Evolutionary conservation across 2,113 vertebrate species (phyloP), one percentile per base, ranked within the genome.

Genomic region (Lontra canadensis): DNA sequence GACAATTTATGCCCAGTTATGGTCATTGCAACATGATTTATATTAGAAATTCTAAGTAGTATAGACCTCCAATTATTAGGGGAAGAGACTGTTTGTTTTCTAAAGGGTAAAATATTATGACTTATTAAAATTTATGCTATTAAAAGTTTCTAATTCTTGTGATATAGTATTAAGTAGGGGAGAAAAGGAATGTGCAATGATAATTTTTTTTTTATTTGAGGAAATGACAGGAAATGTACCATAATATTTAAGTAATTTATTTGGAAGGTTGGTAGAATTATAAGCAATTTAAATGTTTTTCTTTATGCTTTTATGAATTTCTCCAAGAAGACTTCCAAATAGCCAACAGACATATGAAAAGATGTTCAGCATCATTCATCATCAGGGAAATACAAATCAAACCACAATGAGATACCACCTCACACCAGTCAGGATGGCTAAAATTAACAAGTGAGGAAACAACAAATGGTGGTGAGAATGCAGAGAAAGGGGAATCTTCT

Each of bases 181-280:
- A 44, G 55, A 49, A 83, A 95, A 88, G 44, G 31, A 85, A 13
- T 23, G 57, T 39, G 23, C 31, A 80, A 10, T 96, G 20, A 74
- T 76, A 44, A 36, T 7, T 79, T 83, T 93, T 93, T 94, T 88
- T 12, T 34, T 3, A 73, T 95, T 95, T 86, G 39, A 83, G 44
- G 71, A 82, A 92, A 20, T 63, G 39, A 57, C 10, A 93, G 18
- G 25, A 90, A 82, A 92, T 81, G 42, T 29, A n/a, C 4, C 20
- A 20, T 88, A 81, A 55, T 78, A 82, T 93, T 96, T 93, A 67
- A 61, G 65, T 31, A 93, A 39, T 85, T 88, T 82, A 82, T 95
- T 93, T 92, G 26, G 17, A 87, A 86, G 1, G 8, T 14, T 71
- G 39, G 4, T 93, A 78, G 34, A 96, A 78, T 65, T 93, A 21